Conservation (phyloP, 2,888 invertebrate species). For the Drosophila cognata region DNA sequence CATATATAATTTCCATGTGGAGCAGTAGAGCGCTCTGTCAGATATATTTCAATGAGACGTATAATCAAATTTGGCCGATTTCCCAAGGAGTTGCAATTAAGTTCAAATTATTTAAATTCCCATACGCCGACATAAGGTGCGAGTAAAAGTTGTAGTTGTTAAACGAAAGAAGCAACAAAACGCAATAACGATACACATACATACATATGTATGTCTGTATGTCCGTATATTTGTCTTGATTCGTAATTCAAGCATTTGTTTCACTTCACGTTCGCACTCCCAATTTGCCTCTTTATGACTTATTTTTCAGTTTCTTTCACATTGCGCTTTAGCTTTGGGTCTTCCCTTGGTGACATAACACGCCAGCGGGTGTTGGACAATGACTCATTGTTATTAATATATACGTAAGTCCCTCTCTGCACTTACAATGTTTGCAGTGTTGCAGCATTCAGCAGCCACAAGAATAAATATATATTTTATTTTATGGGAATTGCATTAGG, state of each 20-base stretch:
- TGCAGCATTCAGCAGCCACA: background rate
- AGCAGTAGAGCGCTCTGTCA: slow-evolving; percentile 49
- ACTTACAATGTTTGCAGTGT: background rate
- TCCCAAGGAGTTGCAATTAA: slow-evolving; percentile 68
- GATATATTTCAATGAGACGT: slow-evolving; percentile 16
- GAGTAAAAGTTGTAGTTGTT: slow-evolving; percentile 42
- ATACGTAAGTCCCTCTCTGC: background rate
- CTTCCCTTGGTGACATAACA: slow-evolving; percentile 36
- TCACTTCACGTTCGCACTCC: slow-evolving; percentile 47
- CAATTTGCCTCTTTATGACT: slow-evolving; percentile 21
- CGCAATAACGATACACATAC: slow-evolving; percentile 18
- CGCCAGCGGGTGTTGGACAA: background rate
- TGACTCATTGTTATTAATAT: slow-evolving; percentile 20
- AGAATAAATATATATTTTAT: background rate
- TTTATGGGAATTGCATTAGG: background rate
- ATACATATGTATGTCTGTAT: background rate
- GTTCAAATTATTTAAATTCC: slow-evolving; percentile 58
- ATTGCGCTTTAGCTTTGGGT: slow-evolving; percentile 10
- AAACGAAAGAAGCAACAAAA: slow-evolving; percentile 34
- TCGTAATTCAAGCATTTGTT: slow-evolving; percentile 56
- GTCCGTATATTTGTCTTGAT: slow-evolving; percentile 10
- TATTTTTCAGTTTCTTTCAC: slow-evolving; percentile 3
- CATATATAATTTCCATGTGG: slow-evolving; percentile 51
- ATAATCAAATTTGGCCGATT: slow-evolving; percentile 63
- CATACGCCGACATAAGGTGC: slow-evolving; percentile 30